Percentiles rank a stretch among this genome's conserved stretches.
phyloP scores from a whole-genome alignment of 2,888 invertebrate genomes.

The Melitaea athalia region DNA sequence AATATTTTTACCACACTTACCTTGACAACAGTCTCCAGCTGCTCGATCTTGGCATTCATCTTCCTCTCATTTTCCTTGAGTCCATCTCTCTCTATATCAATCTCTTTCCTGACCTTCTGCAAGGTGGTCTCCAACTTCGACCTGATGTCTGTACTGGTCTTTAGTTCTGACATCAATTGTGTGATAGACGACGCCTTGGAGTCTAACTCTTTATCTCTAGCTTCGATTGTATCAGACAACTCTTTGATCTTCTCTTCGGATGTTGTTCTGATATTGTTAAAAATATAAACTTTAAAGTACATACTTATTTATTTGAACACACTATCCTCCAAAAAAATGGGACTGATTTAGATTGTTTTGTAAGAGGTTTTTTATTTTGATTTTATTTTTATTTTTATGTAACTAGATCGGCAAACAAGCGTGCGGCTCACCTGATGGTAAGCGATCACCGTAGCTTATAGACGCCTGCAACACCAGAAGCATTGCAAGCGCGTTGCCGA shows the following conservation, averaged over 20 bases:
- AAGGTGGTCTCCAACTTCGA: slow-evolving; percentile 46
- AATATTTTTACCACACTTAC: slow-evolving; percentile 37
- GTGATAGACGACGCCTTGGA: slow-evolving; percentile 48
- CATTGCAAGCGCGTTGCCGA: no score
- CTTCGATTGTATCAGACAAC: slow-evolving; percentile 34
- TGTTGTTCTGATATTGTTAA: slow-evolving; percentile 17
- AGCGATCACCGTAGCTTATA: no score
- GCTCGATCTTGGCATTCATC: slow-evolving; percentile 43
- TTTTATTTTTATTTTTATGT: no score
- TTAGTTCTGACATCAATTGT: slow-evolving; percentile 54
- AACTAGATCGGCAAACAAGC: no score
- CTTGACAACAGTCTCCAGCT: slow-evolving; percentile 45
- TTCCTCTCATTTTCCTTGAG: slow-evolving; percentile 46
- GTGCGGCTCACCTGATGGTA: no score
- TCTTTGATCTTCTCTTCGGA: slow-evolving; percentile 41
- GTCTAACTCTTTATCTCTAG: slow-evolving; percentile 48
- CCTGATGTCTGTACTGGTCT: slow-evolving; percentile 46
- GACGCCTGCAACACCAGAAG: no score
- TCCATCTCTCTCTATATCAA: slow-evolving; percentile 44
- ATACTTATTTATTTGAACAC: background rate
- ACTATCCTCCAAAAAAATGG: background rate
- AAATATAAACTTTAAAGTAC: background rate
- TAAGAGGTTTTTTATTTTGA: no score
- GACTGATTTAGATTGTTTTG: no score
- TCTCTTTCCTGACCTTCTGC: slow-evolving; percentile 45